Base-by-base conservation (phyloP, 2,113 vertebrate species). In the Ptilonorhynchus violaceus region DNA sequence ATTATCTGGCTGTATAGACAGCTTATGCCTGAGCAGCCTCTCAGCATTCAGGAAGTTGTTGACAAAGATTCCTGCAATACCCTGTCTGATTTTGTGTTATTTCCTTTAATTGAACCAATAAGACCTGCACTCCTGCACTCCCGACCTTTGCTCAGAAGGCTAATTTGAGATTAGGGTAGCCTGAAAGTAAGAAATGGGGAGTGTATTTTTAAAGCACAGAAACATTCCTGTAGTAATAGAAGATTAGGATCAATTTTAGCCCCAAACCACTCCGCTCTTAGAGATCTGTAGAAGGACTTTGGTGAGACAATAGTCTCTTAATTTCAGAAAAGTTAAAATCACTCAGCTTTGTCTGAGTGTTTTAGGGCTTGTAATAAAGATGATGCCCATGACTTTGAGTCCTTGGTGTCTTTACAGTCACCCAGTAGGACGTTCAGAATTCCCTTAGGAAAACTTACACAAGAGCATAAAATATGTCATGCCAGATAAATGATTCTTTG, bases 371-470 rank as follows among this genome's bases (percentile, higher is more conserved):
- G 52, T 82, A 96, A 96, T 83, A 86, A 94, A 93, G 89, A 97
- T 47, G 88, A 92, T 78, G 92, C 46, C 42, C n/a, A 17, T 74
- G 72, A 79, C 70, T 96, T 53, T 81, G 89, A 96, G 96, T 91
- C 81, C 47, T 72, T 90, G 68, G 59, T 92, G 52, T 83, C 88
- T 94, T 93, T 53, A 75, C 74, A 78, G 59, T 81, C 77, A 92
- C 79, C 94, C 87, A 90, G 33, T 35, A 95, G 69, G 85, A 91
- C 87, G 66, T 55, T 95, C 70, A 91, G n/a, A 95, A 95, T 35
- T 95, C 83, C 86, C 78, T 83, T 19, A 82, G 95, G 93, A 96
- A 96, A 96, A 96, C 92, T 91, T 93, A 87, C 37, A 82, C 52
- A 53, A 82, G 58, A 95, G 27, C 41, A 18, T 93, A 92, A 96